These are phyloP conservation scores for Arvicanthis niloticus DNA, from an alignment of 2,113 vertebrate genomes.

Conservation along the genomic window DNA sequence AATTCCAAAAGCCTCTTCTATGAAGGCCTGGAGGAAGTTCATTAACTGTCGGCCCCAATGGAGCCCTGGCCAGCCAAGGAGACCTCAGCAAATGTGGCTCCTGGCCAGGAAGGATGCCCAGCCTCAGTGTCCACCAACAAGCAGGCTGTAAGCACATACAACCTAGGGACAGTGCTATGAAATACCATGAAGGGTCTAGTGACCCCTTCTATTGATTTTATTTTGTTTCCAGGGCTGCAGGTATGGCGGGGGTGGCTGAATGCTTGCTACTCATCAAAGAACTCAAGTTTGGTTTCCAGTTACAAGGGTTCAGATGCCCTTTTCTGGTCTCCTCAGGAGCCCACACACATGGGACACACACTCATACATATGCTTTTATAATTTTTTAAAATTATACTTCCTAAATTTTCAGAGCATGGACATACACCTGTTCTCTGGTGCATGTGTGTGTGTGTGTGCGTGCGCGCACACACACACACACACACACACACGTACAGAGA, in stretches of 20 bases:
- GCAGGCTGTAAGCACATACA: no score
- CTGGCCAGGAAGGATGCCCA: neutral
- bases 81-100: neutral
- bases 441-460: no score
- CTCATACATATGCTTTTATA: neutral
- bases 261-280: neutral
- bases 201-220: no score
- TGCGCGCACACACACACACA: neutral
- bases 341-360: neutral
- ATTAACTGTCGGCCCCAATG: no score
- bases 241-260: neutral
- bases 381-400: neutral
- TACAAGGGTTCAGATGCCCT: neutral
- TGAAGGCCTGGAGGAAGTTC: neutral
- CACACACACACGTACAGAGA: neutral
- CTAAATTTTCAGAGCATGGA: neutral
- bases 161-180: fast-evolving
- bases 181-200: neutral
- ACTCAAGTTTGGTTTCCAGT: neutral
- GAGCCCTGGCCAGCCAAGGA: neutral
- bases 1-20: neutral
- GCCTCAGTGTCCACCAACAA: neutral
- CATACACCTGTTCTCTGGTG: neutral
- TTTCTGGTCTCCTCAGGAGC: neutral
- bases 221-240: neutral